Evolutionary conservation across 2,797 vertebrate genomes (phyloP).

Genomic region (Catostomus latipinnis): DNA sequence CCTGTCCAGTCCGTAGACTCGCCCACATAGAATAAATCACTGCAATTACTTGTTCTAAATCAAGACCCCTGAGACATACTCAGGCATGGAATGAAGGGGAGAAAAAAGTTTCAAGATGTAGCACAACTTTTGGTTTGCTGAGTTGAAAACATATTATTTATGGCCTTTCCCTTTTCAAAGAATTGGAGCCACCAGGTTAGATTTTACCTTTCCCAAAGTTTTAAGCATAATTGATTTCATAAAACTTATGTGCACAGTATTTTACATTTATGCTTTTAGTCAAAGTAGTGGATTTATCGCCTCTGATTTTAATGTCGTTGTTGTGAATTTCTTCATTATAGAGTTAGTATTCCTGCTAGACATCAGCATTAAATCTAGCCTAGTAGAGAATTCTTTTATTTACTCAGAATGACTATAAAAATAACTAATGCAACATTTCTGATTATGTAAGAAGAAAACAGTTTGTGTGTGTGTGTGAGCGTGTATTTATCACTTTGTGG

Average conservation of each 20-base stretch:
- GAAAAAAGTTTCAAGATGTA: background rate
- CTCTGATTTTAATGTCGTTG: background rate
- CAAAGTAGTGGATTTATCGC: background rate
- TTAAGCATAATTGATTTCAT: background rate
- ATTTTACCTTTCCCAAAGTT: background rate
- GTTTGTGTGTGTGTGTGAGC: background rate
- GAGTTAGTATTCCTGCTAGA: no score
- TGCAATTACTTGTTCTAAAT: slow-evolving; percentile 59
- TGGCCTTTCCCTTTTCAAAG: background rate
- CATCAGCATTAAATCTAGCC: no score
- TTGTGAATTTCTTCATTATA: no score
- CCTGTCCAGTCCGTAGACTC: slow-evolving; percentile 51
- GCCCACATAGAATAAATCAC: slow-evolving; percentile 41
- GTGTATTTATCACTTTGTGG: no score
- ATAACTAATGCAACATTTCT: background rate
- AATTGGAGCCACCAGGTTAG: background rate
- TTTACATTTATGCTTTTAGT: background rate
- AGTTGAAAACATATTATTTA: background rate
- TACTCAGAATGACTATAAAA: background rate
- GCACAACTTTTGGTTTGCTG: background rate
- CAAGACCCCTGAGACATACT: slow-evolving; percentile 49
- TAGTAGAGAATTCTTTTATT: no score
- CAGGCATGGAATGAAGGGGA: slow-evolving; percentile 7
- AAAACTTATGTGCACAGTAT: slow-evolving; percentile 1
- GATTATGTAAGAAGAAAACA: background rate